Percentiles rank a stretch among this genome's conserved stretches.
Conservation (phyloP, 2,113 vertebrate species). For the Sturnus vulgaris region DNA sequence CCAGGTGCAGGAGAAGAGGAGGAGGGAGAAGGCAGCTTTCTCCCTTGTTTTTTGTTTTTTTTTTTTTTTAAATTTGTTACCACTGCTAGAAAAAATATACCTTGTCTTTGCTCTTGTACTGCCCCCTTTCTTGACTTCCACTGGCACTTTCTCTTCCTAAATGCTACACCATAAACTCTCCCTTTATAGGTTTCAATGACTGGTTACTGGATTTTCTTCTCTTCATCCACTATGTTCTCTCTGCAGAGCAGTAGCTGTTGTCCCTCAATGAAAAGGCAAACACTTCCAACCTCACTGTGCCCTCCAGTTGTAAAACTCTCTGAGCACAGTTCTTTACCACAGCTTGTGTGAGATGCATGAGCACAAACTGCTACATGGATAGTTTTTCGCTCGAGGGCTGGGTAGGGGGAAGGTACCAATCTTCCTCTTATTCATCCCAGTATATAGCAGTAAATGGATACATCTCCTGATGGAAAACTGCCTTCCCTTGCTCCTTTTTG, state of each 20-base stretch:
- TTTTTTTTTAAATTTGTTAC: neutral
- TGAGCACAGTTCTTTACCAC: neutral
- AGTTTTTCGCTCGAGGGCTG: neutral
- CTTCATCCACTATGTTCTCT: neutral
- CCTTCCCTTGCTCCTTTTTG: neutral
- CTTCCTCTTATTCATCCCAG: neutral
- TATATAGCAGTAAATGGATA: neutral
- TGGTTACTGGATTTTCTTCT: neutral
- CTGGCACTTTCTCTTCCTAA: neutral
- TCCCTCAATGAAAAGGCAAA: neutral
- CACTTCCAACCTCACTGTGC: neutral
- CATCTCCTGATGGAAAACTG: neutral
- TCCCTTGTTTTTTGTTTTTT: neutral
- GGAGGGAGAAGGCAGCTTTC: neutral
- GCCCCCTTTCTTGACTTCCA: accelerated
- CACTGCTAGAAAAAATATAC: neutral
- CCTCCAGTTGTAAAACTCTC: neutral
- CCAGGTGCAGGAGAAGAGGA: constrained; percentile 41
- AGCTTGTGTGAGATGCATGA: neutral
- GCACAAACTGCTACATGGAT: neutral
- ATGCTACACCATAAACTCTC: neutral
- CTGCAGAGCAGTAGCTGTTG: neutral
- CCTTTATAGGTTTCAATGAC: neutral
- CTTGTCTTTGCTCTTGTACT: neutral
- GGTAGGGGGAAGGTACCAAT: neutral